Evolutionary conservation across 2,113 vertebrate genomes (phyloP), one percentile per base, ranked within the genome.

Genomic region (Tachysurus vachellii): DNA sequence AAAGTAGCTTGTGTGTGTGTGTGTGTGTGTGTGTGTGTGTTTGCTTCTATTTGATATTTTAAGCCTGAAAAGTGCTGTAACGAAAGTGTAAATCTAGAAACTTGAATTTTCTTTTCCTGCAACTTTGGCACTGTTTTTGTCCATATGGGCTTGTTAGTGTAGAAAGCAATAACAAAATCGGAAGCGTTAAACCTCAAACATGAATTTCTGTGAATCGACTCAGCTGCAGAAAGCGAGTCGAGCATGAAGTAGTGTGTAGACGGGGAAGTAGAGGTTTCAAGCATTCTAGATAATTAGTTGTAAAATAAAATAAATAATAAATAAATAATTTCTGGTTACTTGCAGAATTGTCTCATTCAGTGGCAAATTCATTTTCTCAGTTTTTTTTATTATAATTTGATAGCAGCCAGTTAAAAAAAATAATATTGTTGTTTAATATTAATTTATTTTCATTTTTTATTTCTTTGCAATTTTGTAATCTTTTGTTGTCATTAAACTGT

Each of bases 81-180:
- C 6, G 14, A 44, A 64, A 64, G 59, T 62, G 80, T 28, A 83
- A 66, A 68, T 66, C 81, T 68, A 56, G 53, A 79, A 79, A 79
- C 50, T 79, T 28, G 75, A 79, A 53, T 79, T 21, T 73, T 36
- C 36, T 44, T n/a, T 7, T 6, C 75, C 14, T 56, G n/a, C n/a
- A 54, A 28, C 36, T 56, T 4, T 79, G 28, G 57, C 7, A 0
- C 53, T 3, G 47, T 16, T 77, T 50, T 50, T 53, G 26, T 31
- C 76, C n/a, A 54, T 31, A 31, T 31, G 13, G 10, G 66, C 11
- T 26, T 26, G 1, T 26, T 6, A 23, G 44, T 19, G 36, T 36
- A 36, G 23, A 36, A 79, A 80, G 5, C 19, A 13, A 36, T 9
- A 59, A 23, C 10, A 59, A 36, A 80, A 42, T 17, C 42, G 28